Percentiles rank a stretch among this genome's conserved stretches.
phyloP scores from a whole-genome alignment of 92 coral and sea anemone species.

The Epizoanthus rinbou region DNA sequence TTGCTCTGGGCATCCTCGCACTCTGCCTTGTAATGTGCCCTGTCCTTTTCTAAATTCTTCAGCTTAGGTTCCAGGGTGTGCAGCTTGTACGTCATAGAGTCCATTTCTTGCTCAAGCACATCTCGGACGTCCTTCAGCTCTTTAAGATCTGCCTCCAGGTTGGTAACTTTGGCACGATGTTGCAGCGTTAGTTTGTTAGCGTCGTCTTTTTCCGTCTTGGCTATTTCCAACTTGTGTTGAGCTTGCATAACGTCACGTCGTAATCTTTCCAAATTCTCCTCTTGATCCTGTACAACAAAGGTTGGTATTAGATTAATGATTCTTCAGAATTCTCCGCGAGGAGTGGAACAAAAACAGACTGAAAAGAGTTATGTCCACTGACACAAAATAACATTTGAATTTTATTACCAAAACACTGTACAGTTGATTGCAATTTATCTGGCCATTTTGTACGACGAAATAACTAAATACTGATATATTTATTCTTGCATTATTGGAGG shows the following conservation, averaged over 20 bases:
- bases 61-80: constrained; percentile 65
- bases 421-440: too few species aligned
- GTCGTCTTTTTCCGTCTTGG: constrained; percentile 64
- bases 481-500: too few species aligned
- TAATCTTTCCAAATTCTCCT: constrained; percentile 60
- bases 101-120: constrained; percentile 66
- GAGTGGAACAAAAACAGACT: too few species aligned
- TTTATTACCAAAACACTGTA: too few species aligned
- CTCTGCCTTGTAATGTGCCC: constrained; percentile 63
- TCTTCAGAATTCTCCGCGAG: too few species aligned
- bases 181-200: constrained; percentile 58
- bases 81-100: constrained; percentile 70
- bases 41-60: constrained; percentile 69
- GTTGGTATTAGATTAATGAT: not conserved
- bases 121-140: constrained; percentile 72
- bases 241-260: constrained; percentile 67
- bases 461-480: too few species aligned
- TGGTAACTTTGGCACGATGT: constrained; percentile 49
- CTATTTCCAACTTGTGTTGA: constrained; percentile 67
- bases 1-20: constrained; percentile 62
- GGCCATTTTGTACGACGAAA: too few species aligned
- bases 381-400: too few species aligned
- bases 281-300: constrained; percentile 36
- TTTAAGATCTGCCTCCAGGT: constrained; percentile 55
- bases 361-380: too few species aligned